Evolutionary conservation across 2,797 vertebrate species (phyloP).

Genomic region (Sylvilagus floridanus): DNA sequence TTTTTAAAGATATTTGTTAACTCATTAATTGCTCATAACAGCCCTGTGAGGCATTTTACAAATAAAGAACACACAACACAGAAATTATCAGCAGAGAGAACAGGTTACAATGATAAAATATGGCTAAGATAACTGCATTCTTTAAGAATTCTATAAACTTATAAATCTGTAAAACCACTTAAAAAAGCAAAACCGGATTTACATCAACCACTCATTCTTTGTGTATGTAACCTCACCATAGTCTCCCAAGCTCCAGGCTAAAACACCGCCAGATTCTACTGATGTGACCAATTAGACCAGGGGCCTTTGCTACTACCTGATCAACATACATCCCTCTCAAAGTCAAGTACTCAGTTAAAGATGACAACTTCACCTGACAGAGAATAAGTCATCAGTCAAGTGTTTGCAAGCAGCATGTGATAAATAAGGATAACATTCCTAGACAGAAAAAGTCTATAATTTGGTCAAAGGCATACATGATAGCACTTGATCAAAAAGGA

Average conservation of each 20-base stretch:
- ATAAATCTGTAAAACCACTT: slow-evolving; percentile 14
- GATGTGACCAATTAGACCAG: not conserved
- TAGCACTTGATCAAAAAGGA: slow-evolving; percentile 40
- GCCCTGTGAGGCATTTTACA: not conserved
- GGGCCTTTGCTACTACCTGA: not conserved
- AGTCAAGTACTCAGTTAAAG: slow-evolving; percentile 18
- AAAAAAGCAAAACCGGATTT: not conserved
- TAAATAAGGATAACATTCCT: slow-evolving; percentile 16
- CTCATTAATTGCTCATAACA: slow-evolving; percentile 25
- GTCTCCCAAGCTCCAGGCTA: not conserved
- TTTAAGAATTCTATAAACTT: slow-evolving; percentile 23
- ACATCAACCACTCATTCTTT: not conserved
- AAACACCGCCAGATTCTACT: not conserved
- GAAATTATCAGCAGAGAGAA: not conserved
- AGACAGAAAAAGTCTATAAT: slow-evolving; percentile 8
- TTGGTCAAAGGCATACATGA: not conserved
- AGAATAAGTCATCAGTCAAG: slow-evolving; percentile 42
- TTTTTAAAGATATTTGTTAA: not conserved
- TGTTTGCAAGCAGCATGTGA: slow-evolving; percentile 16
- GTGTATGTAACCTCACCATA: not conserved
- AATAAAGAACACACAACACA: not conserved
- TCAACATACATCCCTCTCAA: not conserved
- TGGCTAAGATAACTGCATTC: not conserved
- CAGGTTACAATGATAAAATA: not conserved
- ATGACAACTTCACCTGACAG: not conserved